Percentiles rank a stretch among this genome's conserved stretches.
phyloP scores from a whole-genome alignment of 2,113 vertebrate genomes.

The Sebastes fasciatus region DNA sequence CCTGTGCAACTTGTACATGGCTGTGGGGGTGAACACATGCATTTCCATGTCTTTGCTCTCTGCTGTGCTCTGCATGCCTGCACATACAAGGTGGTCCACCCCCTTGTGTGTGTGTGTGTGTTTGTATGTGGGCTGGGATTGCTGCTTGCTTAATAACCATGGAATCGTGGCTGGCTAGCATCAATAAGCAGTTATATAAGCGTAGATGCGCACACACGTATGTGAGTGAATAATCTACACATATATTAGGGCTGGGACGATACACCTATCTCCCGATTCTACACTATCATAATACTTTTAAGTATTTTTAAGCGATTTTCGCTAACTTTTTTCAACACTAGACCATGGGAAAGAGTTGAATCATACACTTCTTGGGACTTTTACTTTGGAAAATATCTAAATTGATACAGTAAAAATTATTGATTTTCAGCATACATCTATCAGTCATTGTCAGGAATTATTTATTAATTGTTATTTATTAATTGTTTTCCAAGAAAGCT shows the following conservation, averaged over 20 bases:
- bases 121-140: conserved; percentile 9
- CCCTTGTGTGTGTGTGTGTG: conserved; percentile 6
- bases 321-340: no score
- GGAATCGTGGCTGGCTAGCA: conserved; percentile 24
- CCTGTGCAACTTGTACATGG: not conserved
- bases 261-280: no score
- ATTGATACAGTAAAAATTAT: no score
- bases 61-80: conserved; percentile 21
- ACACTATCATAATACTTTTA: no score
- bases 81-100: conserved; percentile 27
- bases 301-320: no score
- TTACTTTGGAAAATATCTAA: no score
- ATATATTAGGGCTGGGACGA: not conserved
- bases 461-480: no score
- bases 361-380: no score
- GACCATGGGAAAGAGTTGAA: no score
- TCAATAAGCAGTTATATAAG: conserved; percentile 43
- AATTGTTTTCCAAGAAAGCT: not conserved
- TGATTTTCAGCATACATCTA: no score
- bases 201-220: fast-evolving
- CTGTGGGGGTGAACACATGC: conserved; percentile 18
- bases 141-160: conserved; percentile 1
- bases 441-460: no score
- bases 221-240: not conserved
- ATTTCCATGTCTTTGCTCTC: conserved; percentile 29